A percentile compares a stretch with the other conserved stretches of the same genome.
phyloP scores from a whole-genome alignment of 2,888 invertebrate genomes.

The Folsomia manolachei region DNA sequence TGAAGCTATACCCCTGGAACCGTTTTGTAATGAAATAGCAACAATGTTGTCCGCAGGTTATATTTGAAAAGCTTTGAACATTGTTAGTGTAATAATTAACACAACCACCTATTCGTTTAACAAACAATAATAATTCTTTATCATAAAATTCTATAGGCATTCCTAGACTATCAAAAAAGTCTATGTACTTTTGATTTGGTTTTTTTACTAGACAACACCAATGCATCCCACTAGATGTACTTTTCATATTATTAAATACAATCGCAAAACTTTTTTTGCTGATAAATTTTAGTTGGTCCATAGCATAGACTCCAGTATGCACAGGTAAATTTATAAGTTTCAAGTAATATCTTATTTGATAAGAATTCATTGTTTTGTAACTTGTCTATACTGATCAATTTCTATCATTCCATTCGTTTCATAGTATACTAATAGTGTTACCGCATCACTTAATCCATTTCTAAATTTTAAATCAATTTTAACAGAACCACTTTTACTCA shows the following conservation, averaged over 20 bases:
- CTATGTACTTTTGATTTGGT: background rate
- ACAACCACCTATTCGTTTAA: background rate
- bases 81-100: background rate
- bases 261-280: background rate
- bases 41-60: background rate
- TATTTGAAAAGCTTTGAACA: background rate
- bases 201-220: conserved; percentile 1
- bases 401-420: background rate
- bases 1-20: background rate
- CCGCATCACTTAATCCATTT: background rate
- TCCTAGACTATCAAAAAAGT: conserved; percentile 20
- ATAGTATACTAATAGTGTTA: background rate
- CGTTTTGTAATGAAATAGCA: background rate
- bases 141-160: background rate
- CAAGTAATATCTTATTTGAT: conserved; percentile 1
- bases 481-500: conserved; percentile 16
- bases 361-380: background rate
- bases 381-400: background rate
- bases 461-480: conserved; percentile 20
- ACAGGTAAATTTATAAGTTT: background rate
- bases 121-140: background rate
- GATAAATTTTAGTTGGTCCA: conserved; percentile 1
- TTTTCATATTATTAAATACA: background rate
- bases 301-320: background rate
- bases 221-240: background rate